These are phyloP conservation scores for Marmota flaviventris DNA, from an alignment of 2,113 vertebrate species.

Conservation along the genomic window DNA sequence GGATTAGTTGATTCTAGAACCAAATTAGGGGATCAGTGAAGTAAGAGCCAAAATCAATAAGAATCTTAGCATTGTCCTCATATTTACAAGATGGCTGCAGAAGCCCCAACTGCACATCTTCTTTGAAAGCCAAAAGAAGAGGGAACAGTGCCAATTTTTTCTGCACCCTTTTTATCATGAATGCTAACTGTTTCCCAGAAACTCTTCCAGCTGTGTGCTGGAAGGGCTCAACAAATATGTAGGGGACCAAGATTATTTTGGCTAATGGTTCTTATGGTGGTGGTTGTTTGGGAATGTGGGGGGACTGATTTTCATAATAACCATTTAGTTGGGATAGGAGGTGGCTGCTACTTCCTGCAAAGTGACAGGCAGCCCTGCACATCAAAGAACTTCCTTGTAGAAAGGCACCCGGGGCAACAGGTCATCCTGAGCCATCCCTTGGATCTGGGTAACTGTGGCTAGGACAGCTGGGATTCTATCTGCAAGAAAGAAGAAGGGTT, in stretches of 20 bases:
- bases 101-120: neutral
- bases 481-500: neutral
- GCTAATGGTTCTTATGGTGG: neutral
- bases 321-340: neutral
- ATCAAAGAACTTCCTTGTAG: neutral
- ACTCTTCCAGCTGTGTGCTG: neutral
- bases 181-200: neutral
- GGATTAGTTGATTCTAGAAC: neutral
- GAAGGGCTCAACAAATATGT: neutral
- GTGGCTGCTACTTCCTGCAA: neutral
- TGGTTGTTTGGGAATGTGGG: neutral
- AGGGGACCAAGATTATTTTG: neutral
- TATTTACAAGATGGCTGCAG: slow-evolving; percentile 8
- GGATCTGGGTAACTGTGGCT: neutral
- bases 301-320: neutral
- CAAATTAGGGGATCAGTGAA: neutral
- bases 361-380: neutral
- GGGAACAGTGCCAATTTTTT: neutral
- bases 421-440: accelerated
- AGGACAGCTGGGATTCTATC: neutral
- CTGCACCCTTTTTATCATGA: neutral
- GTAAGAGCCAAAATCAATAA: neutral
- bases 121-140: neutral
- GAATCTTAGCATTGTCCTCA: neutral
- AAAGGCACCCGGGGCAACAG: accelerated